phyloP scores from a whole-genome alignment of 92 coral and sea anemone genomes.

The Zoanthus sansibaricus region DNA sequence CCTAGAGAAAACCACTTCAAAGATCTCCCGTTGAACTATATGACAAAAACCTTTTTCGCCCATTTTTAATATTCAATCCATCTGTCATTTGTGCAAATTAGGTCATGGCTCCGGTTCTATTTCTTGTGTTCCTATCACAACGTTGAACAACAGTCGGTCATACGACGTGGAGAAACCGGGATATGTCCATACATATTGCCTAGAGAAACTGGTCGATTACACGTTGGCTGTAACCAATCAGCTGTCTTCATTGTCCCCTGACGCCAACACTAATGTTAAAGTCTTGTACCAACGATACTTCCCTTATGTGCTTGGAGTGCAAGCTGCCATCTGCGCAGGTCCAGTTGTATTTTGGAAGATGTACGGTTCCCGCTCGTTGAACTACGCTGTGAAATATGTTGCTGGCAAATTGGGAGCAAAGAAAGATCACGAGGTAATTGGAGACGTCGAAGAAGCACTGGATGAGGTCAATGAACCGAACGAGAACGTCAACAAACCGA shows the following conservation, averaged over 20 bases:
- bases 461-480: background rate
- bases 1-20: no score
- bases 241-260: background rate
- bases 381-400: constrained; percentile 62
- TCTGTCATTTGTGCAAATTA: background rate
- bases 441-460: background rate
- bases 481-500: background rate
- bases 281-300: background rate
- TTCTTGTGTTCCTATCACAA: constrained; percentile 23
- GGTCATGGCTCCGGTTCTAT: background rate
- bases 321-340: constrained; percentile 43
- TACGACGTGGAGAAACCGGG: constrained; percentile 76
- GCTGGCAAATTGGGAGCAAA: constrained; percentile 30
- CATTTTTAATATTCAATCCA: no score
- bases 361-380: constrained; percentile 59
- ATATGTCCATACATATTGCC: constrained; percentile 76
- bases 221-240: constrained; percentile 61
- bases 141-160: constrained; percentile 61
- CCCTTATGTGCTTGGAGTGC: constrained; percentile 51
- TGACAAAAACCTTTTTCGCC: no score
- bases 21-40: no score
- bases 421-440: background rate
- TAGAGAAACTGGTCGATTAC: constrained; percentile 68
- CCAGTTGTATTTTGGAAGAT: constrained; percentile 17
- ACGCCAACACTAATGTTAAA: background rate